phyloP scores from a whole-genome alignment of 2,797 vertebrate genomes.

The Rhynchonycteris naso region DNA sequence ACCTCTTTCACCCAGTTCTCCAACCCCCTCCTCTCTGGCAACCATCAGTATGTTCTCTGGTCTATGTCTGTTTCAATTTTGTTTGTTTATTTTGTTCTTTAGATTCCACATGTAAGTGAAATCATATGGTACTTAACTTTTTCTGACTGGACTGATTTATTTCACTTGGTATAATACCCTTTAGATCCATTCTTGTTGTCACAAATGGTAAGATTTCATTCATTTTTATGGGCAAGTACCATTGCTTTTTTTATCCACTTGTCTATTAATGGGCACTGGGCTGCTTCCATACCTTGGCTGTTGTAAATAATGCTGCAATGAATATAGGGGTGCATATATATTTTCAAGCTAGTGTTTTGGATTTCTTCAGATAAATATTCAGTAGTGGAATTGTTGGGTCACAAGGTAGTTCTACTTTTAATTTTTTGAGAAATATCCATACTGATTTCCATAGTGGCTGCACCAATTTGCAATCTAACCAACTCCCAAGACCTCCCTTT shows the following conservation, averaged over 20 bases:
- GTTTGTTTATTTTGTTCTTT: neutral
- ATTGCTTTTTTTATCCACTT: neutral
- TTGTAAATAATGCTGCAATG: neutral
- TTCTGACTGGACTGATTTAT: neutral
- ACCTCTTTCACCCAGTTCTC: neutral
- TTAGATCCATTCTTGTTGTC: neutral
- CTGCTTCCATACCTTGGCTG: neutral
- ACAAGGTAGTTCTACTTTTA: too few species aligned
- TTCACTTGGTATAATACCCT: neutral
- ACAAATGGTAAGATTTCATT: neutral
- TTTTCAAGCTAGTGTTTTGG: neutral
- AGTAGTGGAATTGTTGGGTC: neutral
- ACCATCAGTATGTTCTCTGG: neutral
- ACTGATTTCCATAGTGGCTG: too few species aligned
- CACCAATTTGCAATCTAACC: too few species aligned
- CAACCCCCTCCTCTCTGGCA: neutral
- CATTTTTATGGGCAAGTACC: neutral
- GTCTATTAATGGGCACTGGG: neutral
- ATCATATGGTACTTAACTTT: too few species aligned
- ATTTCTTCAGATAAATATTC: neutral
- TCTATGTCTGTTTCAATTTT: neutral
- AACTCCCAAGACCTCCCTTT: too few species aligned
- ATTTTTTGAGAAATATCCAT: too few species aligned
- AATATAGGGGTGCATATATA: neutral
- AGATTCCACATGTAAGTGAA: too few species aligned